These are phyloP conservation scores for Opisthograptis luteolata DNA, from an alignment of 2,888 invertebrate genomes.

Conservation along the genomic window DNA sequence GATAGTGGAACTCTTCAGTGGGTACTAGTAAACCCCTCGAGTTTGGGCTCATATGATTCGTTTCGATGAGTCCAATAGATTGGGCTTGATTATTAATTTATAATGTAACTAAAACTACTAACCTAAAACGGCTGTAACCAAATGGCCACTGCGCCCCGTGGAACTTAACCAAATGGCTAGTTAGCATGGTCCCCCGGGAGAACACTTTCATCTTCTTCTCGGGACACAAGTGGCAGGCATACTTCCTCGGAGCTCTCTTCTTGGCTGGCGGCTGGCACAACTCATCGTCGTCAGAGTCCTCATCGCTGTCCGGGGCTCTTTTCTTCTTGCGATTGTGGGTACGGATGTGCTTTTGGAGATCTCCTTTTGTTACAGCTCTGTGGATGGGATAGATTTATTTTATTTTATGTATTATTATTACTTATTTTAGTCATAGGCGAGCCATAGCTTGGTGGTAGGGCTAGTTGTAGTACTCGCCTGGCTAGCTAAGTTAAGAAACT, in stretches of 20 bases:
- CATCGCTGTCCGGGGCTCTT: conserved; percentile 33
- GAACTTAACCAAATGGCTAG: conserved; percentile 88
- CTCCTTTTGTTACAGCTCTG: conserved; percentile 85
- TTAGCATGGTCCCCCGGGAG: conserved; percentile 86
- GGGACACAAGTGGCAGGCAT: conserved; percentile 90
- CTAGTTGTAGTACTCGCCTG: no score
- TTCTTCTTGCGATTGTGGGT: conserved; percentile 66
- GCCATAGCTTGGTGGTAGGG: no score
- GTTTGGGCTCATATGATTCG: no score
- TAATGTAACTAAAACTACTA: no score
- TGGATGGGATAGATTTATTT: no score
- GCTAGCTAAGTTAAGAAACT: no score
- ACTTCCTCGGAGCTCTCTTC: conserved; percentile 59
- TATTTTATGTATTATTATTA: no score
- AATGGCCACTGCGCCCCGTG: conserved; percentile 90
- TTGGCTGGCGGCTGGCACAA: conserved; percentile 54
- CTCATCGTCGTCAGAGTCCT: conserved; percentile 46
- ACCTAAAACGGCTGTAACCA: conserved; percentile 90
- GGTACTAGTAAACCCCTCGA: no score
- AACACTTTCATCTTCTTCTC: conserved; percentile 80
- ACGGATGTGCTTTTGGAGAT: conserved; percentile 83
- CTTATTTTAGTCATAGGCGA: no score
- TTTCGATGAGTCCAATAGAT: no score
- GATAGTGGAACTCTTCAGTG: no score
- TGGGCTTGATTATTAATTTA: no score